These are phyloP conservation scores for Acrossocheilus wenchowensis DNA, from an alignment of 2,797 vertebrate genomes.

Conservation along the genomic window DNA sequence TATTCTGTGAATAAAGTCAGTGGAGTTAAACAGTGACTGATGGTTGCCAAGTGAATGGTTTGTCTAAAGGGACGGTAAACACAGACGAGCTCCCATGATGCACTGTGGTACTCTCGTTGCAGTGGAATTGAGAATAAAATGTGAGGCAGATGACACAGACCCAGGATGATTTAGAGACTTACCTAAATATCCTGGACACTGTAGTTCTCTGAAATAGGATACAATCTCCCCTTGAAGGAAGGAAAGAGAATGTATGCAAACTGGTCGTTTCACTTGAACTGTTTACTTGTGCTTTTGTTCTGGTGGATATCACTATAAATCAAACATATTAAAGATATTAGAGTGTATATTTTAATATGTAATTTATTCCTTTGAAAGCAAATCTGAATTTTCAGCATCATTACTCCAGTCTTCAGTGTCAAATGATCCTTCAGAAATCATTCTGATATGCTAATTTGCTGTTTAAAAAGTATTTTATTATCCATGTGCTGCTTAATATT, in stretches of 20 bases:
- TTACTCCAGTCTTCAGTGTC: background rate
- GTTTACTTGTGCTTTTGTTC: background rate
- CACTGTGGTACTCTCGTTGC: background rate
- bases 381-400: background rate
- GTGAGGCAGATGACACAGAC: conserved; percentile 16
- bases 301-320: background rate
- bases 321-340: background rate
- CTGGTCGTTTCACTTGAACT: background rate
- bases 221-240: background rate
- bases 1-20: conserved; percentile 32
- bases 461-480: too few relatives aligned
- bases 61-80: conserved; percentile 7
- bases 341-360: background rate
- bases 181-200: background rate
- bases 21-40: conserved; percentile 46
- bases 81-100: conserved; percentile 9
- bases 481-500: background rate
- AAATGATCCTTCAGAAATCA: background rate
- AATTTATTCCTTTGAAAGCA: background rate
- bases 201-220: conserved; percentile 17
- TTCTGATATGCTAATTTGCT: background rate
- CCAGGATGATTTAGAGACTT: conserved; percentile 10
- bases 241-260: background rate
- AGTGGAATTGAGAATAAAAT: conserved; percentile 32
- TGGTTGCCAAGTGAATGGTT: conserved; percentile 31